Base-by-base conservation (phyloP, 2,888 invertebrate genomes). In the Electrophaes corylata region DNA sequence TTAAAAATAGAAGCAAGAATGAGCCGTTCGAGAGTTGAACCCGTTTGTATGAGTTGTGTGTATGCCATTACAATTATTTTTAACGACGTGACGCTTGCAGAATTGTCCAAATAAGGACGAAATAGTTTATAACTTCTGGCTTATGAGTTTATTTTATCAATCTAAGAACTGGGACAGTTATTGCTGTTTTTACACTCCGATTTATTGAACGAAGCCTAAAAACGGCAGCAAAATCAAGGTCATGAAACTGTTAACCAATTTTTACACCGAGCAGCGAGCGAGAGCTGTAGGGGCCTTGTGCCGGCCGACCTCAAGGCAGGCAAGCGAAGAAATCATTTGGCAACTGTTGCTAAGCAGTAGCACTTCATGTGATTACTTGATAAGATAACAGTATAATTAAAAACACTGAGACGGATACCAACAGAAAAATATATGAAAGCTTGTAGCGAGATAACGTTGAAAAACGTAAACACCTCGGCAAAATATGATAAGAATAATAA, bases 301-400 rank as follows among this genome's bases (percentile, higher is more conserved):
- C 10, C 40, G 56, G 35, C 10, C 40, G 56, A 58, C 52, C 60
- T 60, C 56, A 56, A 62, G 56, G 55, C 45, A 48, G 50, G 45
- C 49, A 58, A 56, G 49, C 56, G 46, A 60, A 52, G 56, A 54
- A 52, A 56, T 57, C 58, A 48, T 57, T 60, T 55, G 35, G 43
- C 29, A 53, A 52, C 48, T 62, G 62, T 65, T 65, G 58, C 62
- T 58, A 65, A 12, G 62, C 54, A 47, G 29, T 18, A 29, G 11
- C 16, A 39, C 19, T 45, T 35, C 39, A 29, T 39, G 14, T 16
- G 46, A 33, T 43, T 43, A 33, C 31, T 33, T 31, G 18, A 40
- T 40, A 31, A 40, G 19, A 41, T 47, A 41, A 47, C n/a, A 20
- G 16, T 37, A 23, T 23, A 4, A n/a, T 4, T 3, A 19, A 43